Percentiles rank a stretch among this genome's conserved stretches.
Conservation (phyloP, 2,113 vertebrate species). For the Sphyrna mokarran region DNA sequence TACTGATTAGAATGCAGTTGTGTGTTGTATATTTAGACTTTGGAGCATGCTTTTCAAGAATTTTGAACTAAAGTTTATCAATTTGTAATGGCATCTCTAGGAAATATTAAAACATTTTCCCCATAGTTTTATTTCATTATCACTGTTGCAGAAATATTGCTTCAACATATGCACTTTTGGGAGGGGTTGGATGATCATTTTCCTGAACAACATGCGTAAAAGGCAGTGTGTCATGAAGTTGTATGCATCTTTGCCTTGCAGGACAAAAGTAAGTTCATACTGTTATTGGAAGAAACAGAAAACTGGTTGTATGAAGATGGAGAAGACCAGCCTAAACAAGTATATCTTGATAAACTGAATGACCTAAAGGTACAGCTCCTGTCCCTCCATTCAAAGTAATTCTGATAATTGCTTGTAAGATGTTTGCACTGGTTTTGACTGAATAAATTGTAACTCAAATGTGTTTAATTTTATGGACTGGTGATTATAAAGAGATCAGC, state of each 20-base stretch:
- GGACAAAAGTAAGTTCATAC: slow-evolving; percentile 68
- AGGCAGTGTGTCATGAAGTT: background rate
- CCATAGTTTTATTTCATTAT: background rate
- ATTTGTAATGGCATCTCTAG: background rate
- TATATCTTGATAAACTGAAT: slow-evolving; percentile 86
- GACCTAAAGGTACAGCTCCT: slow-evolving; percentile 69
- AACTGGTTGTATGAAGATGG: slow-evolving; percentile 95
- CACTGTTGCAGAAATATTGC: background rate
- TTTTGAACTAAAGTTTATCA: background rate
- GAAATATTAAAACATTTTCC: background rate
- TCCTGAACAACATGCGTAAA: background rate
- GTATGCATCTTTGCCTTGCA: slow-evolving; percentile 39
- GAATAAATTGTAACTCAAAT: background rate
- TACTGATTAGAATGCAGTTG: background rate
- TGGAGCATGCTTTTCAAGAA: background rate
- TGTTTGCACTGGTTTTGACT: background rate
- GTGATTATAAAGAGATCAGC: background rate
- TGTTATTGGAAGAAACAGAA: slow-evolving; percentile 83
- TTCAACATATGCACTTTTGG: background rate
- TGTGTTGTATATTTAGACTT: background rate
- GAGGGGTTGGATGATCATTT: too few species aligned
- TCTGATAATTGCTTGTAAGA: background rate
- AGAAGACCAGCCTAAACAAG: slow-evolving; percentile 84
- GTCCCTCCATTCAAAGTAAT: background rate
- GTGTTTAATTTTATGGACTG: background rate